These are phyloP conservation scores for Pipistrellus kuhlii DNA, from an alignment of 2,797 vertebrate species.

Conservation along the genomic window DNA sequence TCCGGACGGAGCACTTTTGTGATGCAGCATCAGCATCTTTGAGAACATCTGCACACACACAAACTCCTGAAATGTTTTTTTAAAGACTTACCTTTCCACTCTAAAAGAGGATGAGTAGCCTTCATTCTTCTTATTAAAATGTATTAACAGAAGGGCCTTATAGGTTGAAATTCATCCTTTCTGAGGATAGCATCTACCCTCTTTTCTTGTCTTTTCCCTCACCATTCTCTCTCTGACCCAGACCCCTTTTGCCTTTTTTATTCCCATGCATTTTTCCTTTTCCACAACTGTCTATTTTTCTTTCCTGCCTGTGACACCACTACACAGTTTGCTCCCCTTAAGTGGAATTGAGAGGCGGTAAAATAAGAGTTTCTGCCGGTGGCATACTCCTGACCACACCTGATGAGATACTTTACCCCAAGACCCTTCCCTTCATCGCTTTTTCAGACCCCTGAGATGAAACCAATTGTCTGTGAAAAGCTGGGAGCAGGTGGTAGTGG, in stretches of 20 bases:
- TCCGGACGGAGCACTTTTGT: background rate
- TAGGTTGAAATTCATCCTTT: background rate
- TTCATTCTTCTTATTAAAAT: background rate
- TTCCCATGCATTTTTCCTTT: background rate
- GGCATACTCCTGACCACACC: background rate
- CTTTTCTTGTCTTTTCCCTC: background rate
- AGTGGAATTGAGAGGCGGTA: background rate
- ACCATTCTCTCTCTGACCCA: background rate
- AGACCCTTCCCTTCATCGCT: background rate
- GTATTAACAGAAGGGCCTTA: background rate
- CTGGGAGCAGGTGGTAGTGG: background rate
- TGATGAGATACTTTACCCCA: slow-evolving; percentile 65
- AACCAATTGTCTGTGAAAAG: background rate
- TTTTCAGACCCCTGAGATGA: background rate
- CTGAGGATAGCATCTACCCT: background rate
- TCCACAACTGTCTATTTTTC: background rate
- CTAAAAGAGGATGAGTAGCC: background rate
- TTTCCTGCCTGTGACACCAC: background rate
- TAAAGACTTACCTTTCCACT: background rate
- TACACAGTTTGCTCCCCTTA: background rate
- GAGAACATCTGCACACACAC: background rate
- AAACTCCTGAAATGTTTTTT: background rate
- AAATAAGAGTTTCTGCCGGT: background rate
- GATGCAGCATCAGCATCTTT: background rate
- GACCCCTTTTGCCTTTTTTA: background rate